Percentiles rank a stretch among this genome's conserved stretches.
These are phyloP conservation scores for Bellardia bayeri DNA, from an alignment of 2,888 invertebrate species.

Conservation along the genomic window DNA sequence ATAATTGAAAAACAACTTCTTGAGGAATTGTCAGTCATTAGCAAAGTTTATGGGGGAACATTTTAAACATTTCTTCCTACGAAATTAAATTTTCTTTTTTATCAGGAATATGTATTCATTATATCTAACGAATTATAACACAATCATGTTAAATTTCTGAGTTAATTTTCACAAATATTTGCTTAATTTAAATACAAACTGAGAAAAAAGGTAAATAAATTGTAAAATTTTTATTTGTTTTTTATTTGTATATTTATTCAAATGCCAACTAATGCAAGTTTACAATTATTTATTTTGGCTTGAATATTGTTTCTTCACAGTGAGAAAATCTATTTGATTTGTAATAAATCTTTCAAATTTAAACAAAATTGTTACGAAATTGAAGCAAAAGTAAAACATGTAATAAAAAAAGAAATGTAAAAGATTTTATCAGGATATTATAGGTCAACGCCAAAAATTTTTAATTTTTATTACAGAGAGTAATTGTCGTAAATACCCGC, in stretches of 20 bases:
- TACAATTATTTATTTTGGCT: not conserved
- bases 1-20: too few species aligned
- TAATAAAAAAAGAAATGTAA: too few species aligned
- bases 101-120: not conserved
- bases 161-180: slow-evolving; percentile 37
- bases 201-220: slow-evolving; percentile 14
- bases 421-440: too few species aligned
- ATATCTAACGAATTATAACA: not conserved
- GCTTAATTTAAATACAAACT: slow-evolving; percentile 30
- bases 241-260: not conserved
- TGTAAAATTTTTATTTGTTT: slow-evolving; percentile 15
- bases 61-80: not conserved
- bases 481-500: too few species aligned
- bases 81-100: not conserved
- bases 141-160: slow-evolving; percentile 19
- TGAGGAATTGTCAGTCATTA: too few species aligned
- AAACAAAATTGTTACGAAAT: too few species aligned
- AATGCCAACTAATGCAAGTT: not conserved
- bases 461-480: too few species aligned
- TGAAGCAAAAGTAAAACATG: too few species aligned
- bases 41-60: too few species aligned
- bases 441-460: too few species aligned
- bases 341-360: not conserved
- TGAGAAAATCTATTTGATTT: not conserved
- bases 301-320: not conserved